phyloP scores from a whole-genome alignment of 1,140 invertebrate species.

The Hesperophylax magnus region DNA sequence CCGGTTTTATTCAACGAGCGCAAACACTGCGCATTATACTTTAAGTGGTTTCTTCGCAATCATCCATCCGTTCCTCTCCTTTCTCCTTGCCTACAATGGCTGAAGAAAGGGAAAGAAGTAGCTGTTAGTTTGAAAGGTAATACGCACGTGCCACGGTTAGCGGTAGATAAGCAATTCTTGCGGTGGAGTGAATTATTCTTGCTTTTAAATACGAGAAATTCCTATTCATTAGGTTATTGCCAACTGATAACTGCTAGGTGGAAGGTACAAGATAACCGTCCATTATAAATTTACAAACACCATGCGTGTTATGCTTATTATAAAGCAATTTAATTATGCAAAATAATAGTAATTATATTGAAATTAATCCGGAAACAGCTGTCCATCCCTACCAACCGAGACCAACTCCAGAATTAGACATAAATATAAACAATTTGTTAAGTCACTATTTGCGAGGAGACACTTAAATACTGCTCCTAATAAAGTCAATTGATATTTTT shows the following conservation, averaged over 20 bases:
- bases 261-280: too few relatives aligned
- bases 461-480: conserved; percentile 3
- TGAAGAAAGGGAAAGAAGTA: neutral
- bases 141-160: neutral
- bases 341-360: too few relatives aligned
- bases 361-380: too few relatives aligned
- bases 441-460: conserved; percentile 33
- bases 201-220: too few relatives aligned
- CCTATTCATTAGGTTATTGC: too few relatives aligned
- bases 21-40: neutral
- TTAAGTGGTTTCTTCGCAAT: neutral
- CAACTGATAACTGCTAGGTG: too few relatives aligned
- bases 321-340: too few relatives aligned
- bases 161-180: neutral
- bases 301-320: too few relatives aligned
- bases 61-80: neutral
- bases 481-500: conserved; percentile 41
- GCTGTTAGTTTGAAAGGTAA: neutral
- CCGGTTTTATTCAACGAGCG: neutral
- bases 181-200: too few relatives aligned
- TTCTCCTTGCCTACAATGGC: neutral
- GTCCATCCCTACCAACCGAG: too few relatives aligned
- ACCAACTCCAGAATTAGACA: too few relatives aligned
- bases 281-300: too few relatives aligned
- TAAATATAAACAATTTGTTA: conserved; percentile 20